Evolutionary conservation across 2,888 invertebrate genomes (phyloP).

Genomic region (Mythimna ferrago): DNA sequence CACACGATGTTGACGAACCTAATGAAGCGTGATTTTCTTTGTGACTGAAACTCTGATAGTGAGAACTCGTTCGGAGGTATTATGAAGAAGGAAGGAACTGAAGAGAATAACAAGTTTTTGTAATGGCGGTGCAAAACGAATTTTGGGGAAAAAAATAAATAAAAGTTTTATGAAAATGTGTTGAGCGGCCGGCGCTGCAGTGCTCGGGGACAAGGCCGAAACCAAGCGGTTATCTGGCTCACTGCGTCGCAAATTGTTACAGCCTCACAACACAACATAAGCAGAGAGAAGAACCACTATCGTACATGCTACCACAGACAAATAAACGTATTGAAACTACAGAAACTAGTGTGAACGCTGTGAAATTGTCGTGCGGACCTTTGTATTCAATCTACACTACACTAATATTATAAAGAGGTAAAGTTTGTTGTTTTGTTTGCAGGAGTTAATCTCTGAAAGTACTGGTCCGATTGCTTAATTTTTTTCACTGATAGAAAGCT

Average conservation of each 20-base stretch:
- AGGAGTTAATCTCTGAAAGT: too few species aligned
- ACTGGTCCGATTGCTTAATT: too few species aligned
- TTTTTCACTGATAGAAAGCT: too few species aligned
- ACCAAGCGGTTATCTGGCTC: slow-evolving; percentile 55
- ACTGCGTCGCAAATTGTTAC: slow-evolving; percentile 57
- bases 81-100: slow-evolving; percentile 12
- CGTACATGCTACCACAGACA: not conserved
- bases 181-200: slow-evolving; percentile 21
- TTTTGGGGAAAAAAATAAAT: slow-evolving; percentile 38
- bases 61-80: slow-evolving; percentile 19
- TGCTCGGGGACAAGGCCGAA: slow-evolving; percentile 28
- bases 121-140: slow-evolving; percentile 6
- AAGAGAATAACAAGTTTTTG: slow-evolving; percentile 26
- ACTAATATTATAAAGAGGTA: too few species aligned
- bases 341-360: not conserved
- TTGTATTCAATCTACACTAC: not conserved
- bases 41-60: slow-evolving; percentile 20
- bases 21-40: slow-evolving; percentile 41
- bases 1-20: slow-evolving; percentile 24
- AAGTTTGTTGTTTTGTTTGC: too few species aligned
- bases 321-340: not conserved
- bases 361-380: not conserved
- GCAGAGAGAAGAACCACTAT: slow-evolving; percentile 20
- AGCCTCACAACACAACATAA: slow-evolving; percentile 28
- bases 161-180: slow-evolving; percentile 50